phyloP scores from a whole-genome alignment of 2,888 invertebrate species.

The Yponomeuta malinellus region DNA sequence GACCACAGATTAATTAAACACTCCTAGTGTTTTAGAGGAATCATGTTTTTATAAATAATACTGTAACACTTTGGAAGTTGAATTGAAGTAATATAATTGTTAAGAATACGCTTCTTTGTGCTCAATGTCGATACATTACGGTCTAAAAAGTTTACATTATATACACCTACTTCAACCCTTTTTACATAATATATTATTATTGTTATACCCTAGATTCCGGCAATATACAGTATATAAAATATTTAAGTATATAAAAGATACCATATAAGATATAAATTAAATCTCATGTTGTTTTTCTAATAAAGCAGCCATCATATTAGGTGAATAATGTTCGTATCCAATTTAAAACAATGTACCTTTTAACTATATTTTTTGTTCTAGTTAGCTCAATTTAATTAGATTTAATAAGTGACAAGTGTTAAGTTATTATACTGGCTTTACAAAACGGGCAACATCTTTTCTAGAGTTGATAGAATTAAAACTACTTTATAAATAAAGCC shows the following conservation, averaged over 20 bases:
- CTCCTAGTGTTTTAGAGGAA: too few species aligned
- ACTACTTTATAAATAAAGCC: too few species aligned
- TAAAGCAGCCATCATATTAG: not conserved
- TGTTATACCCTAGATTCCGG: constrained; percentile 31
- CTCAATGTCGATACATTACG: constrained; percentile 67
- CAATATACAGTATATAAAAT: not conserved
- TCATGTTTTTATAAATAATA: too few species aligned
- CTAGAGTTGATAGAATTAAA: too few species aligned
- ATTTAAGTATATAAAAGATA: not conserved
- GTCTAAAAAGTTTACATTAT: constrained; percentile 47
- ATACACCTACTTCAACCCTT: constrained; percentile 17
- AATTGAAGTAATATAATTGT: not conserved
- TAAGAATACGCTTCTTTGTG: constrained; percentile 63
- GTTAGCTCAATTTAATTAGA: constrained; percentile 51
- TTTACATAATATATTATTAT: not conserved
- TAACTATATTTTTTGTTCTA: constrained; percentile 30
- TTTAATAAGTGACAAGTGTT: constrained; percentile 18
- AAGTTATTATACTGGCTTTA: not conserved
- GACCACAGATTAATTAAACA: too few species aligned
- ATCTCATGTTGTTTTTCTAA: not conserved
- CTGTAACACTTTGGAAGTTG: not conserved
- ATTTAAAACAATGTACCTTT: not conserved
- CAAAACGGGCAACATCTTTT: not conserved
- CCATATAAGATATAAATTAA: not conserved
- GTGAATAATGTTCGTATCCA: not conserved